Conservation (phyloP, 2,113 vertebrate species). For the Chelonoidis abingdonii region DNA sequence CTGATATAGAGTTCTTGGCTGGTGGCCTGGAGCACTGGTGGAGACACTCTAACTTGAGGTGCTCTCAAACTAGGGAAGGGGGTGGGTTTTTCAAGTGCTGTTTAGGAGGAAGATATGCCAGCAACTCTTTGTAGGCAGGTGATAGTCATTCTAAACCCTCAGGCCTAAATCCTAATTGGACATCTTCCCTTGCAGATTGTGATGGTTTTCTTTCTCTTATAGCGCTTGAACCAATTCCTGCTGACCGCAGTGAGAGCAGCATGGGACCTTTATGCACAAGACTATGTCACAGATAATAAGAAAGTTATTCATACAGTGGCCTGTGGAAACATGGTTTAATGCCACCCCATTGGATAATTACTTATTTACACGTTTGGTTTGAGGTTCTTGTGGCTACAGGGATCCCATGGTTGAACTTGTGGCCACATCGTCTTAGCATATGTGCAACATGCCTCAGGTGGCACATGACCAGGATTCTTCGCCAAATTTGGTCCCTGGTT, state of each 20-base stretch:
- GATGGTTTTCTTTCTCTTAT: not conserved
- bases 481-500: too few species aligned
- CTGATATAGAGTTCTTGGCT: not conserved
- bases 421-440: too few species aligned
- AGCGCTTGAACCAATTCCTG: not conserved
- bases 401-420: not conserved
- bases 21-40: accelerated
- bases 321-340: not conserved
- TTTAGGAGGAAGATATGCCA: not conserved
- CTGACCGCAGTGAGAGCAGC: not conserved
- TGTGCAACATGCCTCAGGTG: too few species aligned
- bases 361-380: not conserved
- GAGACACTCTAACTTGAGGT: not conserved
- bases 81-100: not conserved
- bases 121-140: not conserved
- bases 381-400: not conserved
- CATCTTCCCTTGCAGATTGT: not conserved
- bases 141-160: not conserved
- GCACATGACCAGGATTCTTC: too few species aligned
- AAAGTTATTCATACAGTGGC: not conserved
- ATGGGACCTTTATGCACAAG: not conserved
- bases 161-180: not conserved
- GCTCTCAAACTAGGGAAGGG: not conserved
- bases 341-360: not conserved
- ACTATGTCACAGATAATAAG: not conserved